Evolutionary conservation across 2,113 vertebrate genomes (phyloP), one percentile per base, ranked within the genome.

Genomic region (Pithys albifrons): DNA sequence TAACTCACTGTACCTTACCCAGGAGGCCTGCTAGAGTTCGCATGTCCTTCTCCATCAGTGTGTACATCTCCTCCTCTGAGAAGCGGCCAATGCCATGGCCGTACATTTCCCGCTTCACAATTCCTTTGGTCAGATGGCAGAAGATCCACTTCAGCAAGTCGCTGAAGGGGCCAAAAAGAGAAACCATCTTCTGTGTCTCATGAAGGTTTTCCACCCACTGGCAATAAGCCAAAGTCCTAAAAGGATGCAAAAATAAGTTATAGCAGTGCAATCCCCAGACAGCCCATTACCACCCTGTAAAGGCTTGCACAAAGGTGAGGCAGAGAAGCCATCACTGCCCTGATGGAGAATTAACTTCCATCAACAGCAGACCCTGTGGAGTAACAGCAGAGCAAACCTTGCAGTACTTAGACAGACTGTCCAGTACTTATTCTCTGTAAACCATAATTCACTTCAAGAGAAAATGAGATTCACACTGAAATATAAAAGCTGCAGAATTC

Each of bases 31-130:
- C 99, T 82, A 99, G 98, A 4, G 99, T 99, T 88, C 99, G 97
- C 99, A 99, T 98, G 98, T 99, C 99, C 97, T 99, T 99, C 98
- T 99, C 99, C 99, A 99, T 99, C 97, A 99, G 98, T 2, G 92
- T 93, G 97, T 99, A 99, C 90, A 99, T 99, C 96, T 99, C 99
- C 67, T 99, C 99, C 95, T 98, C 98, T 1, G 99, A 99, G 97
- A 99, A 99, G 91, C 99, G 99, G 62, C 99, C 99, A 9, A 99
- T 99, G 94, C 99, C 99, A 1, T 99, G 99, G 93, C 99, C 99
- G 2, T 99, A 99, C 99, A 99, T 99, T 86, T 99, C 99, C 48
- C 99, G 98, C 91, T 98, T 99, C 94, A 99, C 99, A 17, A 99
- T 99, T 91, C 99, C 98, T 97, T 99, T 98, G 11, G 98, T 99